phyloP scores from a whole-genome alignment of 2,797 vertebrate genomes.

The Carcharodon carcharias region DNA sequence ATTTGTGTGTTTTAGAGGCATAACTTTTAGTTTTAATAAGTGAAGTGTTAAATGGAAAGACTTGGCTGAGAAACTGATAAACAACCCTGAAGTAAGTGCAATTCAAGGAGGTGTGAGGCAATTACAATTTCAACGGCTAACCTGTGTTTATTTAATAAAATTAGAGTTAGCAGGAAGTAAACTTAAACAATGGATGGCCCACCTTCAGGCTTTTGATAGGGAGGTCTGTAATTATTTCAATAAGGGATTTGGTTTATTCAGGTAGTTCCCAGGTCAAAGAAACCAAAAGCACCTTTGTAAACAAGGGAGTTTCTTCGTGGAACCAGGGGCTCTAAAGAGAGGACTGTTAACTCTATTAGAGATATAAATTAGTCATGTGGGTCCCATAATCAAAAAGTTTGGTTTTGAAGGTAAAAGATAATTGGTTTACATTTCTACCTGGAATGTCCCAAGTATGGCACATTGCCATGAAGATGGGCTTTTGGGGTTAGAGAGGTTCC shows the following conservation, averaged over 20 bases:
- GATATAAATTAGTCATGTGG: neutral
- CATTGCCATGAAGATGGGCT: neutral
- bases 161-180: too few relatives aligned
- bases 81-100: neutral
- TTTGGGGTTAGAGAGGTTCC: neutral
- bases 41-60: neutral
- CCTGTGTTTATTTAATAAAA: too few relatives aligned
- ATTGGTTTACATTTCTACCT: neutral
- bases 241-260: too few relatives aligned
- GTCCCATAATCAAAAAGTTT: neutral
- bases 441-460: neutral
- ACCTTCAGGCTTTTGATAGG: too few relatives aligned
- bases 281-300: too few relatives aligned
- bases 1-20: neutral
- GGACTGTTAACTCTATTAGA: neutral
- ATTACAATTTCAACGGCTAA: too few relatives aligned
- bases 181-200: too few relatives aligned
- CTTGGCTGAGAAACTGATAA: neutral
- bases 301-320: neutral
- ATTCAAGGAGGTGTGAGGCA: too few relatives aligned
- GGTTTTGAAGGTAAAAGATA: neutral
- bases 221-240: too few relatives aligned
- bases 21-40: neutral
- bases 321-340: neutral
- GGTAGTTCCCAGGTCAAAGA: too few relatives aligned